These are phyloP conservation scores for Barypeithes pellucidus DNA, from an alignment of 2,888 invertebrate genomes.

Conservation along the genomic window DNA sequence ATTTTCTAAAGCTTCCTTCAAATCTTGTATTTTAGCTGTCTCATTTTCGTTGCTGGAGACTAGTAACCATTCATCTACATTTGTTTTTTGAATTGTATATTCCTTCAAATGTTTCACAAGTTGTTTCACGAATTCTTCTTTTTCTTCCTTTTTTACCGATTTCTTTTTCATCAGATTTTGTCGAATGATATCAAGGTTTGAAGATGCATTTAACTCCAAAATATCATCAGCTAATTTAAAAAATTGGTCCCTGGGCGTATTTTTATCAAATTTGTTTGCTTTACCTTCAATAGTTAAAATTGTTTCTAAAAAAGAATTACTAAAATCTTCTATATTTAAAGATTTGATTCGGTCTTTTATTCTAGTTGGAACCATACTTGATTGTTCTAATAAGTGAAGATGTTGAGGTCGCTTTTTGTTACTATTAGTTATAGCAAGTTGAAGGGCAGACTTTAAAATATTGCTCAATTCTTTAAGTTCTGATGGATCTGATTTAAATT, in stretches of 20 bases:
- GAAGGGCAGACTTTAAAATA: background rate
- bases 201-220: conserved; percentile 1
- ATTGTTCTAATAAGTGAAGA: background rate
- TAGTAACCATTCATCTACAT: conserved; percentile 4
- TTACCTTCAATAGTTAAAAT: conserved; percentile 1
- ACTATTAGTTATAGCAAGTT: background rate
- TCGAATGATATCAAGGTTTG: background rate
- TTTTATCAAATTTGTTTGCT: background rate
- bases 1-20: conserved; percentile 14
- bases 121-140: background rate
- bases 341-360: background rate
- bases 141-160: background rate
- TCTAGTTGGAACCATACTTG: background rate
- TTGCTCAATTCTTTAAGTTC: background rate
- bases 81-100: background rate
- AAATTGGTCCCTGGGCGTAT: background rate
- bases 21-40: conserved; percentile 1
- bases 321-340: background rate
- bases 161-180: background rate
- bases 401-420: background rate
- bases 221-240: conserved; percentile 1
- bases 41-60: background rate
- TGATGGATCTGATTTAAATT: background rate
- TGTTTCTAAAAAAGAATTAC: background rate
- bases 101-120: background rate